phyloP scores from a whole-genome alignment of 2,888 invertebrate genomes.

The Nezara viridula region DNA sequence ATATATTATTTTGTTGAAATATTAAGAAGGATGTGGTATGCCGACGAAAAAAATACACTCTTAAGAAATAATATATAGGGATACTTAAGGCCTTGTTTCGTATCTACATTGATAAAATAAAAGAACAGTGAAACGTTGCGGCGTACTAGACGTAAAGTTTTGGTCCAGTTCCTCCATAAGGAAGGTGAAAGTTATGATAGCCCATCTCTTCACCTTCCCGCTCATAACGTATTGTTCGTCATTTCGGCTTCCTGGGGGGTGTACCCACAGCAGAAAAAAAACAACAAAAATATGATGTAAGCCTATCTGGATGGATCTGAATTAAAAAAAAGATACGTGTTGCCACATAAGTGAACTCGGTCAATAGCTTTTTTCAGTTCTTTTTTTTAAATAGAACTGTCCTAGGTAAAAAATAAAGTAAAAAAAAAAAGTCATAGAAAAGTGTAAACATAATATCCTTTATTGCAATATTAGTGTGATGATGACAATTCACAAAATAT shows the following conservation, averaged over 20 bases:
- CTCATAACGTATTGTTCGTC: constrained; percentile 44
- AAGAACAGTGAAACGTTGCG: not conserved
- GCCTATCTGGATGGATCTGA: not conserved
- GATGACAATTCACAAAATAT: too few relatives aligned
- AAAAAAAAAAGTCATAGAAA: too few relatives aligned
- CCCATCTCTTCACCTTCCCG: constrained; percentile 1
- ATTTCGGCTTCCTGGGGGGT: not conserved
- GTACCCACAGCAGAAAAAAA: too few relatives aligned
- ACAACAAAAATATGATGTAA: not conserved
- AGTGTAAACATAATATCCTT: too few relatives aligned
- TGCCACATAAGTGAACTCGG: not conserved
- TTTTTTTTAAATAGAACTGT: not conserved
- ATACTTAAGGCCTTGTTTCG: too few relatives aligned
- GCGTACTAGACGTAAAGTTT: not conserved
- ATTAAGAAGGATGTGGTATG: too few relatives aligned
- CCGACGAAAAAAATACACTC: too few relatives aligned
- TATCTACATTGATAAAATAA: not conserved
- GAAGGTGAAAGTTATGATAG: constrained; percentile 5
- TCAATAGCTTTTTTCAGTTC: not conserved
- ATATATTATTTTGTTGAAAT: too few relatives aligned
- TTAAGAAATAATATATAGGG: too few relatives aligned
- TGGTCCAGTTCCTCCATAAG: constrained; percentile 2
- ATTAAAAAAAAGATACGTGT: not conserved
- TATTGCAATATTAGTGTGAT: too few relatives aligned
- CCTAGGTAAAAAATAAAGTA: not conserved